These are phyloP conservation scores for Pheosia tremula DNA, from an alignment of 2,888 invertebrate species.

Conservation along the genomic window DNA sequence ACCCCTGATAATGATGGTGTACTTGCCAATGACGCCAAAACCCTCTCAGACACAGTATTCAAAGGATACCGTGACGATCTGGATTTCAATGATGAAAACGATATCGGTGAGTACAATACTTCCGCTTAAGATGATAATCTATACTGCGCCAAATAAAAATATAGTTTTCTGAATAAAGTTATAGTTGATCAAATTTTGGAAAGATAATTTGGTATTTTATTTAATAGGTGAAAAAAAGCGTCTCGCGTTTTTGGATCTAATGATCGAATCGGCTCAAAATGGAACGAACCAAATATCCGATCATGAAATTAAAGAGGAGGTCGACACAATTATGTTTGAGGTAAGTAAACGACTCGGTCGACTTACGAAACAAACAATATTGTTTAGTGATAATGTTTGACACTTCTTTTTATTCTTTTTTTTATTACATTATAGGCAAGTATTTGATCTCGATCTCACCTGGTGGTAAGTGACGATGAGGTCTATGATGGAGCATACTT, in stretches of 20 bases:
- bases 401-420: no score
- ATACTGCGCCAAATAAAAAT: no score
- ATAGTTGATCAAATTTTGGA: no score
- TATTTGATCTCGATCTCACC: no score
- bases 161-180: no score
- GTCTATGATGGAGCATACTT: no score
- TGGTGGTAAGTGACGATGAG: no score
- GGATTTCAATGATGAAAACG: slow-evolving; percentile 92
- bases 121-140: background rate
- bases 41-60: slow-evolving; percentile 81
- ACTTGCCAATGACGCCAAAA: slow-evolving; percentile 56
- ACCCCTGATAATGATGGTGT: slow-evolving; percentile 63
- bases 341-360: slow-evolving; percentile 56
- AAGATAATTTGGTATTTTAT: background rate
- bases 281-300: slow-evolving; percentile 89
- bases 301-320: slow-evolving; percentile 93
- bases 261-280: slow-evolving; percentile 93
- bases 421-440: no score
- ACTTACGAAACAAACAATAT: no score
- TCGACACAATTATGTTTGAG: slow-evolving; percentile 95
- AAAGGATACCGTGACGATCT: slow-evolving; percentile 91
- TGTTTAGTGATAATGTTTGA: no score
- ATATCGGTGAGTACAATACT: slow-evolving; percentile 83
- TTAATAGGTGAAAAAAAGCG: slow-evolving; percentile 90
- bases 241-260: slow-evolving; percentile 94